A percentile compares a stretch with the other conserved stretches of the same genome.
Conservation (phyloP, 2,888 invertebrate species). For the Venusia cambrica region DNA sequence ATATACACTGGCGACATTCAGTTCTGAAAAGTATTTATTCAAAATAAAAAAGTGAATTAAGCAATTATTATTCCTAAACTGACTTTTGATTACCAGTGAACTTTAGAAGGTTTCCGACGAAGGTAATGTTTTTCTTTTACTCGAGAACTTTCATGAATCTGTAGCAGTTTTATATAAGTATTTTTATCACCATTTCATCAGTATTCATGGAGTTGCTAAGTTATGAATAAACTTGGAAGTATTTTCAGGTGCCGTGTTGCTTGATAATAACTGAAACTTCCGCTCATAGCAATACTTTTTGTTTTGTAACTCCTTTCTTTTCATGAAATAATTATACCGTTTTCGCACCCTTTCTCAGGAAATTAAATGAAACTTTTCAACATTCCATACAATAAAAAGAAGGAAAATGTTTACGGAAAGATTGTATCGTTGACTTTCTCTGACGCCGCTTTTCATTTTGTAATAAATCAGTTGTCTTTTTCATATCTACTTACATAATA, state of each 20-base stretch:
- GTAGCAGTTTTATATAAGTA: constrained; percentile 11
- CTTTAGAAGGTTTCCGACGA: constrained; percentile 1
- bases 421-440: neutral
- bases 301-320: constrained; percentile 3
- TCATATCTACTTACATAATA: too few relatives aligned
- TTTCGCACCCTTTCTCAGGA: neutral
- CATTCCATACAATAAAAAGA: constrained; percentile 3
- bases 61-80: too few relatives aligned
- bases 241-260: constrained; percentile 9
- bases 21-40: too few relatives aligned
- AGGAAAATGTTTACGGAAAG: too few relatives aligned
- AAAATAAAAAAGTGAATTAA: too few relatives aligned
- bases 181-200: constrained; percentile 16
- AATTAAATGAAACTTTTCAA: constrained; percentile 6
- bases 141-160: constrained; percentile 14
- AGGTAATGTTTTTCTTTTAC: constrained; percentile 6
- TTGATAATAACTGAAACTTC: constrained; percentile 14
- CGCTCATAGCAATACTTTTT: constrained; percentile 10
- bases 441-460: neutral
- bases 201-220: constrained; percentile 23
- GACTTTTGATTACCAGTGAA: constrained; percentile 2
- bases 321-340: constrained; percentile 4
- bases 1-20: too few relatives aligned
- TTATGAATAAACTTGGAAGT: constrained; percentile 15
- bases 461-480: too few relatives aligned